phyloP scores from a whole-genome alignment of 2,113 vertebrate genomes.

The Canis aureus region DNA sequence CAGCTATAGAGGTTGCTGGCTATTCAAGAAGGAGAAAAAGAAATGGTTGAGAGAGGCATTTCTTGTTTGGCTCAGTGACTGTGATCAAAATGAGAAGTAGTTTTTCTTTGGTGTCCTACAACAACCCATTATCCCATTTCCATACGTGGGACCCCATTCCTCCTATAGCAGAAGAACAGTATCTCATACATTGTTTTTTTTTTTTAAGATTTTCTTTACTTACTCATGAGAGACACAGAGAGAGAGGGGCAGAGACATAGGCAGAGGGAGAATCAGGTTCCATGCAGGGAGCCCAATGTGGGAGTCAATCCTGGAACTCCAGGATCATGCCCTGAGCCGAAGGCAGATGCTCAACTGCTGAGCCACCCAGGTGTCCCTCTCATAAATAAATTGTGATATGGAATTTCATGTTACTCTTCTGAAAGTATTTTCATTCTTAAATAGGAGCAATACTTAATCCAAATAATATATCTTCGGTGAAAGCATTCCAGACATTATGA shows the following conservation, averaged over 20 bases:
- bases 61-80: neutral
- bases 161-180: conserved; percentile 28
- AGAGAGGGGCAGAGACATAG: too few relatives aligned
- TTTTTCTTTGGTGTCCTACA: conserved; percentile 32
- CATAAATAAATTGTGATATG: neutral
- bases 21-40: neutral
- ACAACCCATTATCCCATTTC: neutral
- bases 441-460: neutral
- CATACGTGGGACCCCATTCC: neutral
- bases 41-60: neutral
- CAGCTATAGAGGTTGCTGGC: neutral
- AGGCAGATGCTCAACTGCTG: too few relatives aligned
- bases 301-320: too few relatives aligned
- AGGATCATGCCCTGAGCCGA: too few relatives aligned
- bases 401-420: neutral
- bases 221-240: too few relatives aligned
- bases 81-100: neutral
- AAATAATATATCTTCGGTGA: neutral
- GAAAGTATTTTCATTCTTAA: conserved; percentile 37
- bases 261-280: too few relatives aligned
- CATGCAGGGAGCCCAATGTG: too few relatives aligned
- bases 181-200: neutral
- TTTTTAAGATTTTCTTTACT: too few relatives aligned
- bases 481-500: neutral
- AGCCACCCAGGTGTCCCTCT: too few relatives aligned